phyloP scores from a whole-genome alignment of 92 coral and sea anemone genomes.

The Heliopora coerulea region DNA sequence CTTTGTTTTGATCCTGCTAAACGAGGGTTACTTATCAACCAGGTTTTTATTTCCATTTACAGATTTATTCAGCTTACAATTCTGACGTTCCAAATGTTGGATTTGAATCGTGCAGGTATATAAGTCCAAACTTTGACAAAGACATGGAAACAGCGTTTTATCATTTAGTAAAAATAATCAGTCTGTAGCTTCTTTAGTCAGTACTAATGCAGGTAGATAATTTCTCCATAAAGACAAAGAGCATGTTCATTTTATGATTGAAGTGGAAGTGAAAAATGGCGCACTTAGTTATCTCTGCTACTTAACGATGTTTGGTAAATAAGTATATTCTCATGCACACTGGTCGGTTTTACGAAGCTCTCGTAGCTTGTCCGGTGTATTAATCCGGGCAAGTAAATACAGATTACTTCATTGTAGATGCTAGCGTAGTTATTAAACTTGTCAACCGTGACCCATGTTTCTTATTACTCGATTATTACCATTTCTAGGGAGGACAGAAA shows the following conservation, averaged over 20 bases:
- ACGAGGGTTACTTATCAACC: neutral
- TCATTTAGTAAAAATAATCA: too few relatives aligned
- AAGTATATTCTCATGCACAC: neutral
- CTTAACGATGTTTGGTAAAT: neutral
- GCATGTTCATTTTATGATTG: too few relatives aligned
- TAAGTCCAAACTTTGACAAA: too few relatives aligned
- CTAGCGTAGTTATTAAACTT: neutral
- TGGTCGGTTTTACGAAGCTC: too few relatives aligned
- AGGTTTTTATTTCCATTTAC: neutral
- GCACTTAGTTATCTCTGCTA: neutral
- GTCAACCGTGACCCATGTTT: neutral
- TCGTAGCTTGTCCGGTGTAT: neutral
- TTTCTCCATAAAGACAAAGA: too few relatives aligned
- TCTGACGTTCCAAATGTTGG: neutral
- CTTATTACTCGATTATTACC: neutral
- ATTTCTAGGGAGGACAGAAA: neutral
- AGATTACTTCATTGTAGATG: neutral
- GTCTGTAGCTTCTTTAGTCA: too few relatives aligned
- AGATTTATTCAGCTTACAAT: slow-evolving; percentile 10
- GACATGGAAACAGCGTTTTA: too few relatives aligned
- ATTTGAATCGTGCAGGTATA: slow-evolving; percentile 8
- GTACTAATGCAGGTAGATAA: neutral
- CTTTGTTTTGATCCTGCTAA: neutral
- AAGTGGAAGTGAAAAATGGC: too few relatives aligned
- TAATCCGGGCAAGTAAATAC: too few relatives aligned